Evolutionary conservation across 2,888 invertebrate species (phyloP).

Genomic region (Hemaris fuciformis): DNA sequence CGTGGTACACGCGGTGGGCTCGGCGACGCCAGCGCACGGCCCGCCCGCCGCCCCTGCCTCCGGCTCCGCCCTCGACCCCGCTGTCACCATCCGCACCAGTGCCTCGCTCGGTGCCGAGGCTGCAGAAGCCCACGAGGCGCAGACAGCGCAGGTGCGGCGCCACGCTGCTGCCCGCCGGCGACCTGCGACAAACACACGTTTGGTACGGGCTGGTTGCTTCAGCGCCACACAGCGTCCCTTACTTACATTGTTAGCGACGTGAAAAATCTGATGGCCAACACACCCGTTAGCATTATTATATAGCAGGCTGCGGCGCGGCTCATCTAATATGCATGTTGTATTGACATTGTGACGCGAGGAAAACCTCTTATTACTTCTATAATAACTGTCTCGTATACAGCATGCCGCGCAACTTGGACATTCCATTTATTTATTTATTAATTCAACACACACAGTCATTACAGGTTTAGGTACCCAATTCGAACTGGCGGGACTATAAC

Average conservation of each 20-base stretch:
- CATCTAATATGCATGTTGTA: neutral
- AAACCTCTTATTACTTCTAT: neutral
- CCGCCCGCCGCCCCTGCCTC: neutral
- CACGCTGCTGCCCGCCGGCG: slow-evolving; percentile 33
- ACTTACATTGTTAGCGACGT: neutral
- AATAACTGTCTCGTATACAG: neutral
- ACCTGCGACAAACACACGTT: slow-evolving; percentile 17
- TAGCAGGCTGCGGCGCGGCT: neutral
- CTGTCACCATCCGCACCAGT: too few relatives aligned
- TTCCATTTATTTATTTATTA: too few relatives aligned
- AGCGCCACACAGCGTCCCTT: too few relatives aligned
- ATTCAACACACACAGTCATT: too few relatives aligned
- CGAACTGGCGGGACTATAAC: too few relatives aligned
- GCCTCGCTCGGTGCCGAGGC: slow-evolving; percentile 20
- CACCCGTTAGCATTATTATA: neutral
- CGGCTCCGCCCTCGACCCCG: too few relatives aligned
- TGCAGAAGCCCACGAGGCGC: slow-evolving; percentile 38
- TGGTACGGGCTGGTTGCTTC: neutral
- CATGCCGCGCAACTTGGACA: neutral
- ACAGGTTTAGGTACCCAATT: too few relatives aligned
- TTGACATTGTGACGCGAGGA: neutral
- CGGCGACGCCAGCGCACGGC: neutral
- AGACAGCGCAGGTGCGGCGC: slow-evolving; percentile 39
- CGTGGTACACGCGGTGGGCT: slow-evolving; percentile 34
- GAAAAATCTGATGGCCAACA: neutral